Base-by-base conservation (phyloP, 1,140 invertebrate genomes). In the Armadillidium nasatum region DNA sequence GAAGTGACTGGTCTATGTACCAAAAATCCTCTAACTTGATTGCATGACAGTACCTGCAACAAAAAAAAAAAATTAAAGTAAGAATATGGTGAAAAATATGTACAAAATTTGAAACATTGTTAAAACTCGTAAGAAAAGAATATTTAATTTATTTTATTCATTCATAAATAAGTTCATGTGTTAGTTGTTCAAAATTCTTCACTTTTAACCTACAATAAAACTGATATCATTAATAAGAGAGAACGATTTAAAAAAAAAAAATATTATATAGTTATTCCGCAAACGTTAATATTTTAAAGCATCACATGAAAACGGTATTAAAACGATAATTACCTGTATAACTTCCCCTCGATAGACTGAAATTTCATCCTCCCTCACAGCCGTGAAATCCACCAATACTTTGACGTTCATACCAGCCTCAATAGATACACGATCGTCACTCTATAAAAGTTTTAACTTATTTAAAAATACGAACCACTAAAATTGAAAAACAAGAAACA, bases 291-390 rank as follows among this genome's bases (percentile, higher is more conserved):
- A 7, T 1, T 71, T 44, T n/a, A n/a, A n/a, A 10, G 45, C 21
- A n/a, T 33, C n/a, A 44, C 9, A 71, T 0, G 15, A 0, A 71
- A n/a, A n/a, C n/a, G n/a, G n/a, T n/a, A n/a, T n/a, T n/a, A n/a
- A n/a, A n/a, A n/a, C n/a, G n/a, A n/a, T 4, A 72, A 73, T 72
- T 72, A 87, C 84, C 81, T 86, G 86, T 10, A 88, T 85, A 21
- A 81, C 83, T 67, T 87, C 86, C 10, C 86, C 86, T 78, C 85
- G 84, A 44, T 45, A 75, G 13, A 87, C 85, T 0, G 84, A 84
- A 43, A 87, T 84, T 79, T 88, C 86, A 75, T 87, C 86, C 75
- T 86, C 84, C 69, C 84, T 84, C 7, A 86, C 81, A 1, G 87
- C 85, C 72, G 82, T 83, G 78, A 86, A 87, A 54, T 86, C 85